Evolutionary conservation across 2,797 vertebrate genomes (phyloP).

Genomic region (Crypturellus tataupa): DNA sequence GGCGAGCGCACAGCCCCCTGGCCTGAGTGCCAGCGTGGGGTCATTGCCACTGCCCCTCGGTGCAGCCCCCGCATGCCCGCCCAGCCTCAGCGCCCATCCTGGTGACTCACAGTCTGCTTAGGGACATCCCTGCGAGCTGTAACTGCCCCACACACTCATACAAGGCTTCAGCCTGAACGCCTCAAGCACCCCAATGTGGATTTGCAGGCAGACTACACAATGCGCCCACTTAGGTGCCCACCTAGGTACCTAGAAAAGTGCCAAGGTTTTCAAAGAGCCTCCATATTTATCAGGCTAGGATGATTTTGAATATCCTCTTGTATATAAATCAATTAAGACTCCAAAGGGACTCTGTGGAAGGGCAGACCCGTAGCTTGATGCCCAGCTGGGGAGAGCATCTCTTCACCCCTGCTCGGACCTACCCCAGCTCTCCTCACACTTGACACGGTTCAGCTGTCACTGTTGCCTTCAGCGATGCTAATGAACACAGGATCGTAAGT

Average conservation of each 20-base stretch:
- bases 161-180: neutral
- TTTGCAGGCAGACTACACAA: fast-evolving
- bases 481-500: fast-evolving
- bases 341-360: neutral
- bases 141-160: fast-evolving
- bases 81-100: fast-evolving
- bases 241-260: neutral
- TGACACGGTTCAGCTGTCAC: fast-evolving
- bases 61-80: too few species aligned
- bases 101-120: fast-evolving
- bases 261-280: neutral
- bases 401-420: fast-evolving
- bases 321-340: neutral
- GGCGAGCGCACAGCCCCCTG: fast-evolving
- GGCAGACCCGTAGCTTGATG: too few species aligned
- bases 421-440: neutral
- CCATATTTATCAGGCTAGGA: neutral
- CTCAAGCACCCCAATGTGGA: fast-evolving
- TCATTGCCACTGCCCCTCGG: fast-evolving
- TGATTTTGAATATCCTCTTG: neutral
- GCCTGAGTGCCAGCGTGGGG: neutral
- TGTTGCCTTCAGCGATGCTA: fast-evolving
- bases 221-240: neutral
- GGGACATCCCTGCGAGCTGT: fast-evolving
- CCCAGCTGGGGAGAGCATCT: neutral